These are phyloP conservation scores for Taphrorychus bicolor DNA, from an alignment of 2,888 invertebrate genomes.

Conservation along the genomic window DNA sequence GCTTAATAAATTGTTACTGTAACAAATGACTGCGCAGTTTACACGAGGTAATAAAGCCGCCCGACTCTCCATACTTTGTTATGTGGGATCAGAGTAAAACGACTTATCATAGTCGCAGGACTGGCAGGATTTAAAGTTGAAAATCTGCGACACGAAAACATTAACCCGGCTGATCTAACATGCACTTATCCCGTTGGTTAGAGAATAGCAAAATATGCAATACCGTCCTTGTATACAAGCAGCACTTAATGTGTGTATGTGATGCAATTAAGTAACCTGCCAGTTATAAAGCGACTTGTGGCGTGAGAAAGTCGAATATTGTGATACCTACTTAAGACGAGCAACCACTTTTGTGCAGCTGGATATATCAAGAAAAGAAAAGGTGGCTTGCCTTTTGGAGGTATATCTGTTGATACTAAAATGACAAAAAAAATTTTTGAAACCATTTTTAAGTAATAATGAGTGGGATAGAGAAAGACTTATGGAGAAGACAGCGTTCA, in stretches of 20 bases:
- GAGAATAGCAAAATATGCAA: neutral
- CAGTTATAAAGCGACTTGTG: constrained; percentile 21
- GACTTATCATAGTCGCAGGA: neutral
- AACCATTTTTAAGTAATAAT: no score
- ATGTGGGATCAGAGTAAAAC: neutral
- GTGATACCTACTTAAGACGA: constrained; percentile 2
- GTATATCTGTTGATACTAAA: no score
- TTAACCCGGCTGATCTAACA: neutral
- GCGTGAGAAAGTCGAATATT: constrained; percentile 20
- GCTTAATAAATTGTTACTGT: constrained; percentile 2
- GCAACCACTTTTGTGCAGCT: neutral
- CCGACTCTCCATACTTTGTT: neutral
- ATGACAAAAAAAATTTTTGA: no score
- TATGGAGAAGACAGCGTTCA: no score
- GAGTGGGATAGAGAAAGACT: no score
- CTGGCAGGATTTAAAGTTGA: neutral
- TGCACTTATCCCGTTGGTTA: neutral
- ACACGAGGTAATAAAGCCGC: neutral
- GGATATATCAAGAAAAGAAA: neutral
- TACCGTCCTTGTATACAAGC: constrained; percentile 3
- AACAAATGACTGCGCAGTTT: neutral
- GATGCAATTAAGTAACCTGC: constrained; percentile 25
- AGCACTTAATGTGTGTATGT: constrained; percentile 20
- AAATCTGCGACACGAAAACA: neutral
- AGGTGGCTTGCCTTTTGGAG: no score